Evolutionary conservation across 2,888 invertebrate species (phyloP).

Genomic region (Aleiodes alternator): DNA sequence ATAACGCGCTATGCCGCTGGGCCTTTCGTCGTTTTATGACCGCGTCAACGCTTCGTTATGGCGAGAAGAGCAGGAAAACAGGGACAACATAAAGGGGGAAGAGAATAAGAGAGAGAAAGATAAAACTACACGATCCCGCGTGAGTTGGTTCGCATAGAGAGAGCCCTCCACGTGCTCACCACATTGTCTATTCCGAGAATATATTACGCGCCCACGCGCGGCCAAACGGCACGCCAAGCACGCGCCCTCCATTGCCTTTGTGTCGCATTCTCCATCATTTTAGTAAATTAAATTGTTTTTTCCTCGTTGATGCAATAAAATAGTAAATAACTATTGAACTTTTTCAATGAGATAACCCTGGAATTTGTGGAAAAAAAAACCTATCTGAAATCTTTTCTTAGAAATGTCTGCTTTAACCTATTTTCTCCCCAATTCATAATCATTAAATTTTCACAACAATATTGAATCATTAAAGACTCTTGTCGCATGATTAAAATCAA

Average conservation of each 20-base stretch:
- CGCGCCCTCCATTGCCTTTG: slow-evolving; percentile 48
- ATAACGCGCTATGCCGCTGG: slow-evolving; percentile 40
- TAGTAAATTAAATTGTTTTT: slow-evolving; percentile 1
- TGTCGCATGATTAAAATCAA: neutral
- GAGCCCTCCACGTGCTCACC: slow-evolving; percentile 67
- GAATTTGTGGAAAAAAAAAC: too few relatives aligned
- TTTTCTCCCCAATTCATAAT: slow-evolving; percentile 6
- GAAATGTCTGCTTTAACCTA: neutral
- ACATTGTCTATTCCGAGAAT: slow-evolving; percentile 73
- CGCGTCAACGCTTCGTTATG: slow-evolving; percentile 74
- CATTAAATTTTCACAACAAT: too few relatives aligned
- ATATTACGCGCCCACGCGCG: slow-evolving; percentile 71
- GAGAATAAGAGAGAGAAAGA: neutral
- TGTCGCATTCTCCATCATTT: slow-evolving; percentile 9
- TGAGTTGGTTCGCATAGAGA: slow-evolving; percentile 66
- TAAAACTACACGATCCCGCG: slow-evolving; percentile 60
- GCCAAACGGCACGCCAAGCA: slow-evolving; percentile 56
- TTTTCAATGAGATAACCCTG: too few relatives aligned
- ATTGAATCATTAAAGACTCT: too few relatives aligned
- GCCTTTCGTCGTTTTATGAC: slow-evolving; percentile 70
- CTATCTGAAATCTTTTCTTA: too few relatives aligned
- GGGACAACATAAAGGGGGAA: slow-evolving; percentile 5
- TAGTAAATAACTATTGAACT: neutral
- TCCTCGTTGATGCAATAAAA: neutral
- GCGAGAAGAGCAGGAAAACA: slow-evolving; percentile 51